Evolutionary conservation across 2,113 vertebrate species (phyloP).

Genomic region (Regulus satrapa): DNA sequence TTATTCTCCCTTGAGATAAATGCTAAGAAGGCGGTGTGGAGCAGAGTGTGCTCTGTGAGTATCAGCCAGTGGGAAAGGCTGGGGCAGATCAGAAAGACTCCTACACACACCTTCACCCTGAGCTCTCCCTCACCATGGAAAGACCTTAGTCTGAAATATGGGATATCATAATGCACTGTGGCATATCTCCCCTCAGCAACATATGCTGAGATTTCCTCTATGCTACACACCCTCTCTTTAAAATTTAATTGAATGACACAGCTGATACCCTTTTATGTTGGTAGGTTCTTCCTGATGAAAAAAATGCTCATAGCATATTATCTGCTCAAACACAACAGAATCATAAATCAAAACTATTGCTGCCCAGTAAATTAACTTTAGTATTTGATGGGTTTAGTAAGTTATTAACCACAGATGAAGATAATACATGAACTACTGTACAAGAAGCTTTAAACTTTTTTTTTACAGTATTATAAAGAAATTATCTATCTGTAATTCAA

Average conservation of each 20-base stretch:
- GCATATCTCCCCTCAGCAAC: background rate
- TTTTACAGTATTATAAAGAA: background rate
- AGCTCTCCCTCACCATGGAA: background rate
- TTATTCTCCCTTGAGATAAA: background rate
- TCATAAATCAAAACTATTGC: background rate
- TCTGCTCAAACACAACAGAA: background rate
- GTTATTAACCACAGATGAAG: background rate
- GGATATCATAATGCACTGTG: background rate
- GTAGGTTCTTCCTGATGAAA: background rate
- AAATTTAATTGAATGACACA: background rate
- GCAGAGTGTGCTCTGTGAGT: background rate
- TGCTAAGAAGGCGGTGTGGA: accelerated
- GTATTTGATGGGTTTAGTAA: background rate
- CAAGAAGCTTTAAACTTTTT: background rate
- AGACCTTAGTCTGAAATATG: background rate
- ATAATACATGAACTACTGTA: background rate
- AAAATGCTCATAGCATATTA: background rate
- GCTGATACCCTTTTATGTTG: background rate
- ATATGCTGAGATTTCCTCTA: background rate
- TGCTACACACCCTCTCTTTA: background rate
- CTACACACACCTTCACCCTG: background rate
- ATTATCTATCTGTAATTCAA: background rate
- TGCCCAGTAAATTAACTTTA: background rate
- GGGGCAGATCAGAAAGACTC: background rate
- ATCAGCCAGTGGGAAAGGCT: background rate